Conservation (phyloP, 2,113 vertebrate genomes). For the Forbesichthys papilliferus region DNA sequence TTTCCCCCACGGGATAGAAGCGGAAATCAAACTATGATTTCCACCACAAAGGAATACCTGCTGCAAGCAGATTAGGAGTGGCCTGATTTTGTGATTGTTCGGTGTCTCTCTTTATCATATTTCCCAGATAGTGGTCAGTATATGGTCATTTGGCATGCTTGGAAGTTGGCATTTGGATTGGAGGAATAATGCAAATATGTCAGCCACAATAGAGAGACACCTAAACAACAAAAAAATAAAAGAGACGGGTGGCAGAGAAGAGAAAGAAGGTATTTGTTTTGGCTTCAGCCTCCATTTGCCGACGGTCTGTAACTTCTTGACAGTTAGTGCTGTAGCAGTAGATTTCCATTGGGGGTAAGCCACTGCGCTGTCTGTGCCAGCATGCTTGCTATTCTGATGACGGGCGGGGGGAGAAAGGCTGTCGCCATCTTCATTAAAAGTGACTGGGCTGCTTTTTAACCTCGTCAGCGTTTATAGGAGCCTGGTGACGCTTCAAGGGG, state of each 20-base stretch:
- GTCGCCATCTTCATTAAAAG: constrained; percentile 71
- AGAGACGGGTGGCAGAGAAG: constrained; percentile 24
- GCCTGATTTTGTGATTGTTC: constrained; percentile 4
- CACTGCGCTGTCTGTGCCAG: constrained; percentile 57
- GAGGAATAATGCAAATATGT: constrained; percentile 30
- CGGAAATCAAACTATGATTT: neutral
- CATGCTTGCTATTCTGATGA: constrained; percentile 70
- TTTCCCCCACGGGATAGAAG: neutral
- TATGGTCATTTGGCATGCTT: constrained; percentile 12
- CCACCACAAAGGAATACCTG: neutral
- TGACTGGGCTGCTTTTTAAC: constrained; percentile 73
- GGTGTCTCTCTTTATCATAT: constrained; percentile 1
- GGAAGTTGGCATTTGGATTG: neutral
- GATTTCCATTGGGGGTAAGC: constrained; percentile 59
- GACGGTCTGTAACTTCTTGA: constrained; percentile 61
- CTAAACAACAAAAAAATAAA: constrained; percentile 14
- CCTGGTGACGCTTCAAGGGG: constrained; percentile 59
- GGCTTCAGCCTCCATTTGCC: constrained; percentile 55
- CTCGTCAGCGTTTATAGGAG: constrained; percentile 68
- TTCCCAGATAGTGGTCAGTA: constrained; percentile 13
- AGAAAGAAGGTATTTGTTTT: constrained; percentile 42
- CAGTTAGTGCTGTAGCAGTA: constrained; percentile 58
- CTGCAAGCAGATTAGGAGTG: neutral
- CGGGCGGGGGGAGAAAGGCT: constrained; percentile 36
- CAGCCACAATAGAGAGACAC: constrained; percentile 8